These are phyloP conservation scores for Rhodophaea formosa DNA, from an alignment of 2,888 invertebrate species.

Conservation along the genomic window DNA sequence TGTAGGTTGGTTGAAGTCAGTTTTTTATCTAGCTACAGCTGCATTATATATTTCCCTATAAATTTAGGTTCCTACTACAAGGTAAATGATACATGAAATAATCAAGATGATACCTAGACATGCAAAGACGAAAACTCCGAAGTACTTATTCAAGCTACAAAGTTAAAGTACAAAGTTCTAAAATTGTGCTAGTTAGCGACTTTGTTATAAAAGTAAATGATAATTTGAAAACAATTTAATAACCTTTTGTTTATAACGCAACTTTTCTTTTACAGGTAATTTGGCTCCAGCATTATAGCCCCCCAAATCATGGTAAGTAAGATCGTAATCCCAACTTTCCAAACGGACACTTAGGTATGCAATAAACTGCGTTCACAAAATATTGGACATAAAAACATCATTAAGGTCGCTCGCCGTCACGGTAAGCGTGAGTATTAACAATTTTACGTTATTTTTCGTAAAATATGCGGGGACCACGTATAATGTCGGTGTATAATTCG, in stretches of 20 bases:
- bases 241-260: slow-evolving; percentile 13
- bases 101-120: no score
- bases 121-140: no score
- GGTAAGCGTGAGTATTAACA: slow-evolving; percentile 43
- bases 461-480: slow-evolving; percentile 45
- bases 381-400: slow-evolving; percentile 26
- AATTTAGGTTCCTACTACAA: no score
- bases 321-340: slow-evolving; percentile 9
- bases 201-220: neutral
- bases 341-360: slow-evolving; percentile 20
- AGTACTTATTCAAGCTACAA: no score
- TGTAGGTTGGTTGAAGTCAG: no score
- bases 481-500: slow-evolving; percentile 63
- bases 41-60: no score
- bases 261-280: slow-evolving; percentile 16
- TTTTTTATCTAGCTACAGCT: no score
- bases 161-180: no score
- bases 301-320: slow-evolving; percentile 23
- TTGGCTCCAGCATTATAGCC: slow-evolving; percentile 3
- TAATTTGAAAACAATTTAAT: neutral
- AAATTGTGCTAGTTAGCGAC: neutral
- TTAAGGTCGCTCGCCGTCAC: slow-evolving; percentile 22
- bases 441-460: slow-evolving; percentile 37
- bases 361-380: slow-evolving; percentile 24
- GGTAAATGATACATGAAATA: no score